These are phyloP conservation scores for Euwallacea similis DNA, from an alignment of 1,140 invertebrate genomes.

Conservation along the genomic window DNA sequence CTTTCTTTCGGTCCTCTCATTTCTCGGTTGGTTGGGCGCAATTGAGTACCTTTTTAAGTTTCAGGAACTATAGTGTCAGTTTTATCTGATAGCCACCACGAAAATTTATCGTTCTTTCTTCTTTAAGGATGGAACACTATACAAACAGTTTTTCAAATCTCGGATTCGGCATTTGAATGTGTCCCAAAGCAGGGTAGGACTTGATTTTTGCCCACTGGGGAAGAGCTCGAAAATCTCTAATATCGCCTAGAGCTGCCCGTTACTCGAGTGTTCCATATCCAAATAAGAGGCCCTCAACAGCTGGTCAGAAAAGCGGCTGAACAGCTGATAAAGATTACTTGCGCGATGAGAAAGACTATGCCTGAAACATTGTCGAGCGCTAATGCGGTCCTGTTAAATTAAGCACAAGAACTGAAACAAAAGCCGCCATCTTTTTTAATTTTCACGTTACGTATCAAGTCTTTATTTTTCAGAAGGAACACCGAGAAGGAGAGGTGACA, in stretches of 20 bases:
- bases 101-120: conserved; percentile 46
- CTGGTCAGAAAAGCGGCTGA: too few species aligned
- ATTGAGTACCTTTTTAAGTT: conserved; percentile 52
- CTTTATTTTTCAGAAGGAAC: conserved; percentile 31
- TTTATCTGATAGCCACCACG: conserved; percentile 49
- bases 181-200: neutral
- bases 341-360: too few species aligned
- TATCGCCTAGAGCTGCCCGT: too few species aligned
- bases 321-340: too few species aligned
- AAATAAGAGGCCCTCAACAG: too few species aligned
- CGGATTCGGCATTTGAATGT: neutral
- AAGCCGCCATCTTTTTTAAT: conserved; percentile 29
- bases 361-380: too few species aligned
- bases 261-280: too few species aligned
- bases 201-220: neutral
- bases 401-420: conserved; percentile 16
- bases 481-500: conserved; percentile 25
- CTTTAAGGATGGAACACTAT: conserved; percentile 12
- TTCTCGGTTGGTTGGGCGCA: conserved; percentile 52
- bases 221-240: too few species aligned
- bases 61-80: conserved; percentile 52
- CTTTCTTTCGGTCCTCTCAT: conserved; percentile 51
- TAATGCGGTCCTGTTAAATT: conserved; percentile 16
- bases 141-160: conserved; percentile 8
- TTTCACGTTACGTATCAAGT: conserved; percentile 27